Evolutionary conservation across 2,113 vertebrate genomes (phyloP), one percentile per base, ranked within the genome.

Genomic region (Chloroceryle aenea): DNA sequence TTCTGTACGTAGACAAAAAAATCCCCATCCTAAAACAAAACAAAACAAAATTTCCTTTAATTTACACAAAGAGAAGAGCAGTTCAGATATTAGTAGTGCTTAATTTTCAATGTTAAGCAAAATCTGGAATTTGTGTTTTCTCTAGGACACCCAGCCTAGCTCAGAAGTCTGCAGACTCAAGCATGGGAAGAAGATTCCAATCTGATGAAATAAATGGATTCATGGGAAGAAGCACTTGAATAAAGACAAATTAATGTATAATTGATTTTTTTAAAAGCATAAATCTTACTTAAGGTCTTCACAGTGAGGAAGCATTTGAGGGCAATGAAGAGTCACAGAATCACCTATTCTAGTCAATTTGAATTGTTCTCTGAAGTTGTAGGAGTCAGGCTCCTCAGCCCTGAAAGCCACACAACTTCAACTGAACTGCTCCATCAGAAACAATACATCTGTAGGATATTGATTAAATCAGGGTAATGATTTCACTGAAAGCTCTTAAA

Each of bases 1-100:
- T 96, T 98, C 67, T 99, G 99, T 45, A 99, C 81, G 16, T 99
- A 99, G 38, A 99, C 95, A 98, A 98, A 99, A 91, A 98, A 94
- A 52, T 98, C 95, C 63, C 96, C 98, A 96, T 97, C 97, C 99
- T 99, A 96, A 78, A 96, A 83, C 14, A 92, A 80, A 78, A 67
- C 34, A 71, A 12, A 48, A 76, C 81, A 71, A 80, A 78, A 67
- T 69, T 73, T 40, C 40, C 50, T 84, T 92, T 93, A 72, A 75
- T 74, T 85, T 43, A 74, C 14, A 91, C 19, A 22, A 43, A 56
- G 11, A 47, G 25, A 53, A 69, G 12, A 7, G 27, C 68, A 62
- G 47, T 69, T 71, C 47, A 74, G 14, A 3, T 38, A 74, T 38
- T 32, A 52, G 29, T 53, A 83, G 10, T 48, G 18, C 38, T 69